Evolutionary conservation across 2,888 invertebrate species (phyloP).

Genomic region (Drosophila multiciliata): DNA sequence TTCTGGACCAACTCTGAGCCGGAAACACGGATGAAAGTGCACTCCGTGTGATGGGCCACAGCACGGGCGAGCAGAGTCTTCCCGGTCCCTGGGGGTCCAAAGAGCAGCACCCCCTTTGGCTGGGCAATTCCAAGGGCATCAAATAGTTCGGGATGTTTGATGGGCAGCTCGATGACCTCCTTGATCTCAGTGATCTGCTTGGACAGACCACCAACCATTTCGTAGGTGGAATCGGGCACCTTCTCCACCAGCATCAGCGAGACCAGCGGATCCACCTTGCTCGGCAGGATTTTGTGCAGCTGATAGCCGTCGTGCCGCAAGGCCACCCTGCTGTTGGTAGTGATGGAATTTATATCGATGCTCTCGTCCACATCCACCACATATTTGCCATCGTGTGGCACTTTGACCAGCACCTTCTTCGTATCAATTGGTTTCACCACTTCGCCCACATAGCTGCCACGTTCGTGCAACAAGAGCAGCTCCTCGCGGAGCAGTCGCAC

Average conservation of each 20-base stretch:
- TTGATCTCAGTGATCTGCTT: slow-evolving; percentile 99
- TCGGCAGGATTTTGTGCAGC: slow-evolving; percentile 98
- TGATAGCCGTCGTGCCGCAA: slow-evolving; percentile 99
- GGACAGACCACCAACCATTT: slow-evolving; percentile 99
- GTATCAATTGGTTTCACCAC: slow-evolving; percentile 99
- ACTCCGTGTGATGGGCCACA: slow-evolving; percentile 99
- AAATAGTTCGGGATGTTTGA: slow-evolving; percentile 99
- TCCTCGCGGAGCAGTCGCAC: slow-evolving; percentile 98
- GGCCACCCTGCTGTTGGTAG: slow-evolving; percentile 98
- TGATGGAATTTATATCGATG: slow-evolving; percentile 98
- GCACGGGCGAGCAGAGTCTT: slow-evolving; percentile 98
- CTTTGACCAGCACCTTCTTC: slow-evolving; percentile 99
- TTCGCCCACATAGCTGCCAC: slow-evolving; percentile 99
- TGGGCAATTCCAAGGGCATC: slow-evolving; percentile 99
- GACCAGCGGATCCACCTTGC: slow-evolving; percentile 99
- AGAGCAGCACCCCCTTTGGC: slow-evolving; percentile 98
- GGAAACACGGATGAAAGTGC: slow-evolving; percentile 99
- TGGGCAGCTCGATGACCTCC: slow-evolving; percentile 99
- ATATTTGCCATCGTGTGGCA: slow-evolving; percentile 99
- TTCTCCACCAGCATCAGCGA: slow-evolving; percentile 99
- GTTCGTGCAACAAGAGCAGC: slow-evolving; percentile 96
- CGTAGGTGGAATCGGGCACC: slow-evolving; percentile 99
- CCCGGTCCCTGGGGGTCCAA: slow-evolving; percentile 96
- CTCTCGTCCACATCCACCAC: slow-evolving; percentile 99
- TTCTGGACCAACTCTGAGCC: slow-evolving; percentile 99